phyloP scores from a whole-genome alignment of 2,113 vertebrate species.

The Sphyrna mokarran region DNA sequence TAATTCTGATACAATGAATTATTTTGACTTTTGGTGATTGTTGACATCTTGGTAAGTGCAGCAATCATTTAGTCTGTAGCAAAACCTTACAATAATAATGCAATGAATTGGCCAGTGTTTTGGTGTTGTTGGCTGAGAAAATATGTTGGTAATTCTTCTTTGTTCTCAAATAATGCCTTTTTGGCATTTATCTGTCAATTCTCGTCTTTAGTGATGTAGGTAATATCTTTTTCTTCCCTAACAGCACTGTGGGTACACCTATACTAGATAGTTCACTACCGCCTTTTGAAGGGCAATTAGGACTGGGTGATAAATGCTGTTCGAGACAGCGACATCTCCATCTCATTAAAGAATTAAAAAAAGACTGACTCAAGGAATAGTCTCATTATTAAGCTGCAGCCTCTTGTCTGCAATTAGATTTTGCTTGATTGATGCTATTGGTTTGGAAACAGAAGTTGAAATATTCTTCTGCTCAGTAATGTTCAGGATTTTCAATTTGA shows the following conservation, averaged over 20 bases:
- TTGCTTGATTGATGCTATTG: not conserved
- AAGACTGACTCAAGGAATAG: not conserved
- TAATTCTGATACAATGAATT: not conserved
- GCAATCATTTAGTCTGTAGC: not conserved
- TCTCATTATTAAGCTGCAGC: not conserved
- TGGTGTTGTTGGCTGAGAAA: not conserved
- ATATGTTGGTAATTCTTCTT: not conserved
- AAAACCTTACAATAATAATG: not conserved
- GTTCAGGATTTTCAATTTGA: not conserved
- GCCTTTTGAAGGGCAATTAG: too few relatives aligned
- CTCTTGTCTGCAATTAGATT: not conserved
- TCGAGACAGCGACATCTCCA: too few relatives aligned
- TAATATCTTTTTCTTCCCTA: not conserved
- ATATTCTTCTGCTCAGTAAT: not conserved
- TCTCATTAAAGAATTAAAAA: too few relatives aligned
- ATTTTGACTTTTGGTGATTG: not conserved
- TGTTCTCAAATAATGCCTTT: not conserved
- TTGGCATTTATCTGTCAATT: not conserved
- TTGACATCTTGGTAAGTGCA: not conserved
- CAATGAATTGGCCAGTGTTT: not conserved
- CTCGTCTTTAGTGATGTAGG: not conserved
- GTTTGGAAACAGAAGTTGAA: not conserved
- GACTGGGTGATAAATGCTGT: too few relatives aligned
- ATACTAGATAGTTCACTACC: too few relatives aligned
- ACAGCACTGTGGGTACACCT: too few relatives aligned